Evolutionary conservation across 1,140 invertebrate species (phyloP).

Genomic region (Myzus persicae): DNA sequence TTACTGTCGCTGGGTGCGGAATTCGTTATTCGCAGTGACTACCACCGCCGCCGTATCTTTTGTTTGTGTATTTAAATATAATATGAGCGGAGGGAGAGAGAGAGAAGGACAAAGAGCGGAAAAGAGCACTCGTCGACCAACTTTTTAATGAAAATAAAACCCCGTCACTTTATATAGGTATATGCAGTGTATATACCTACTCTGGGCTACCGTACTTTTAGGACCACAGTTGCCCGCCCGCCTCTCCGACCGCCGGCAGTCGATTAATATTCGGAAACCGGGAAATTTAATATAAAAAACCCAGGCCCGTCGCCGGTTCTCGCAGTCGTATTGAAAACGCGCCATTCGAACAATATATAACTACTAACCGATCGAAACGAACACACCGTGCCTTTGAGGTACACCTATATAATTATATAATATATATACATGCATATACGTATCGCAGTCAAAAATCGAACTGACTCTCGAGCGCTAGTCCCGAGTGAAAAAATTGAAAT

Average conservation of each 20-base stretch:
- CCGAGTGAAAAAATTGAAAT: background rate
- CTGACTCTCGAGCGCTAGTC: background rate
- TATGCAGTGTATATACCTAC: background rate
- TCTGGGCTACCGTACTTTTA: background rate
- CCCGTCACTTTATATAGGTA: background rate
- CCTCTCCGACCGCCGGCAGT: background rate
- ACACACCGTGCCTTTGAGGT: background rate
- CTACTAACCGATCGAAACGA: background rate
- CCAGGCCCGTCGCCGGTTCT: background rate
- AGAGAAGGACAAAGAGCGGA: background rate
- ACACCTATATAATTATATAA: background rate
- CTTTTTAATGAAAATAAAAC: conserved; percentile 49
- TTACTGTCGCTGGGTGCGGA: background rate
- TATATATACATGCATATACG: background rate
- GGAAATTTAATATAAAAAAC: conserved; percentile 19
- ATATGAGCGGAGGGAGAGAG: background rate
- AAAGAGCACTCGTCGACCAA: background rate
- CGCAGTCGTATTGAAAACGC: background rate
- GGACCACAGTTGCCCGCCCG: background rate
- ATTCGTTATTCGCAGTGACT: background rate
- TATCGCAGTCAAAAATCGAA: background rate
- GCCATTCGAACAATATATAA: background rate
- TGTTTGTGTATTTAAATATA: background rate
- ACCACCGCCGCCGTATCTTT: background rate
- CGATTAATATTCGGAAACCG: background rate